Conservation (phyloP, 2,888 invertebrate genomes). For the Eupithecia pulchellata region DNA sequence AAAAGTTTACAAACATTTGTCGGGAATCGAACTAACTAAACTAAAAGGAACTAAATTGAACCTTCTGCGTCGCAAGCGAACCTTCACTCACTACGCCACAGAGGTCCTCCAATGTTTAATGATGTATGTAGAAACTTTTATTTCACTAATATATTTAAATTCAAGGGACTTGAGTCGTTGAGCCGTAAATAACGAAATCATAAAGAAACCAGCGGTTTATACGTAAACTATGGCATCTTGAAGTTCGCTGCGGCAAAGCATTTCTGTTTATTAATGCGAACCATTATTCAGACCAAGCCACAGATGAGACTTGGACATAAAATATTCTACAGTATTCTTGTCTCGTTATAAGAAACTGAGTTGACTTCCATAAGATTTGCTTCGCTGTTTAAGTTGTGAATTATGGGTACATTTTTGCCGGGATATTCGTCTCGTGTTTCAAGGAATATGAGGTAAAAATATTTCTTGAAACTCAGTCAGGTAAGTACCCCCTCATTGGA, state of each 20-base stretch:
- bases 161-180: conserved; percentile 1
- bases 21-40: too few relatives aligned
- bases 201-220: conserved; percentile 28
- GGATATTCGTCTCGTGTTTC: not conserved
- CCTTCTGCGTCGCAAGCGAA: too few relatives aligned
- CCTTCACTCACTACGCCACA: too few relatives aligned
- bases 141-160: not conserved
- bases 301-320: conserved; percentile 77
- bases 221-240: conserved; percentile 46
- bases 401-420: conserved; percentile 25
- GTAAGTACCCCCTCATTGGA: not conserved
- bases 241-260: conserved; percentile 64
- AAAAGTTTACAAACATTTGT: too few relatives aligned
- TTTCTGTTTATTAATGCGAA: conserved; percentile 80
- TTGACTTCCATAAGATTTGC: conserved; percentile 60
- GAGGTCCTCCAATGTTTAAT: too few relatives aligned
- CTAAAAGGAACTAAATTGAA: too few relatives aligned
- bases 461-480: not conserved
- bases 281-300: conserved; percentile 77
- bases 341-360: conserved; percentile 72
- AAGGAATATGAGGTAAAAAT: not conserved
- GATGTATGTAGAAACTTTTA: not conserved
- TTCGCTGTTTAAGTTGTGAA: conserved; percentile 57
- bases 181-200: not conserved
- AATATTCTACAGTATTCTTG: conserved; percentile 72